Conservation (phyloP, 2,888 invertebrate species). For the Plagiodera versicolora region DNA sequence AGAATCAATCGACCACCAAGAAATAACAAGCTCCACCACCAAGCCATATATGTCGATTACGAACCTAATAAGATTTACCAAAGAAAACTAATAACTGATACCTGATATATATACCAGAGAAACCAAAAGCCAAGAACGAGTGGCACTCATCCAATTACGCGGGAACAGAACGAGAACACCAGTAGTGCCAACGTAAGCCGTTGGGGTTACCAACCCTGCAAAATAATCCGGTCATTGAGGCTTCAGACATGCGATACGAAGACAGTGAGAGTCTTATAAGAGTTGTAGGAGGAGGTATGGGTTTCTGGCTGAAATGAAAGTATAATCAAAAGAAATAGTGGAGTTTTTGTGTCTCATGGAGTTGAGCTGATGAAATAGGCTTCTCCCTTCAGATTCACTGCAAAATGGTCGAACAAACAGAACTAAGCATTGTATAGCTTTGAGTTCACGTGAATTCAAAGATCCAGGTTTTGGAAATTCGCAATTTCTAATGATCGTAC, state of each 20-base stretch:
- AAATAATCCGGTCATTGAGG: conserved; percentile 45
- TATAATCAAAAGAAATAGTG: neutral
- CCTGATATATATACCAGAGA: conserved; percentile 43
- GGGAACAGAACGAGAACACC: conserved; percentile 35
- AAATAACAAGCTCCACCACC: conserved; percentile 4
- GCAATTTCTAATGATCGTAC: neutral
- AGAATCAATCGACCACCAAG: neutral
- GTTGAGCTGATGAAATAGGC: neutral
- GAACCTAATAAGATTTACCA: conserved; percentile 35
- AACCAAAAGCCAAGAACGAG: conserved; percentile 43
- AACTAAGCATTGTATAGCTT: too few relatives aligned
- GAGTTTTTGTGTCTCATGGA: neutral
- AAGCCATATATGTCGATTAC: conserved; percentile 25
- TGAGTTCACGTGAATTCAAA: too few relatives aligned
- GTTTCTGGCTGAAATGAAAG: neutral
- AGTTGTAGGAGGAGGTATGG: too few relatives aligned
- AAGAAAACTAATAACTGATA: conserved; percentile 50
- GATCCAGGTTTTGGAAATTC: neutral
- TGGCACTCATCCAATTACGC: conserved; percentile 52
- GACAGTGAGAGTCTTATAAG: conserved; percentile 32
- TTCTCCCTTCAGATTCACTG: too few relatives aligned
- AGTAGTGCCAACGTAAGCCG: conserved; percentile 35
- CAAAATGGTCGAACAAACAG: too few relatives aligned
- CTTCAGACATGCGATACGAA: conserved; percentile 46
- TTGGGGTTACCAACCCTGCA: conserved; percentile 50